These are phyloP conservation scores for Benitochromis conjunctus DNA, from an alignment of 2,113 vertebrate genomes.

Conservation along the genomic window DNA sequence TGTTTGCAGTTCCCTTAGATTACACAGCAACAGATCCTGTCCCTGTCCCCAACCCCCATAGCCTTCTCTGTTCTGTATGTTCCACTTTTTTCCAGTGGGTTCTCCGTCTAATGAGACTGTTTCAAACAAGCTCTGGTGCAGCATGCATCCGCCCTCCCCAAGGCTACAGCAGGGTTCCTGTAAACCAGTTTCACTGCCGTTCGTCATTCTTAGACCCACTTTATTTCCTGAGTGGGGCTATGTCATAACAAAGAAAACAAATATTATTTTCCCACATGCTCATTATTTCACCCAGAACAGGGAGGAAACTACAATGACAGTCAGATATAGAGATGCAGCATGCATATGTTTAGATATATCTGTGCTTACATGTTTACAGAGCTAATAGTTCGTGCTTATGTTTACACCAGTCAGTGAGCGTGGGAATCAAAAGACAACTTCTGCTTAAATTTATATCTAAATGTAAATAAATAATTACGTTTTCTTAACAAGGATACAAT, in stretches of 20 bases:
- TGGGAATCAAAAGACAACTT: background rate
- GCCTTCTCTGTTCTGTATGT: background rate
- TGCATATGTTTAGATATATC: background rate
- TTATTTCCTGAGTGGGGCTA: slow-evolving; percentile 26
- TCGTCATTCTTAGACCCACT: slow-evolving; percentile 4
- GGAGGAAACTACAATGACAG: background rate
- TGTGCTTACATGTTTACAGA: background rate
- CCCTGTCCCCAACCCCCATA: slow-evolving; percentile 28
- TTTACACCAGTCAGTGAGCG: background rate
- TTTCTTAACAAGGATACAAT: background rate
- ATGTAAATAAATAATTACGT: background rate
- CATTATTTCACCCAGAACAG: background rate
- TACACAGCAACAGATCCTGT: slow-evolving; percentile 37
- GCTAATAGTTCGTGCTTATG: background rate
- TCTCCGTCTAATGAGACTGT: slow-evolving; percentile 39
- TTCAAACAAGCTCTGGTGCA: slow-evolving; percentile 23
- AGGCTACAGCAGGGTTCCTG: background rate
- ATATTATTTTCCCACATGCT: slow-evolving; percentile 2
- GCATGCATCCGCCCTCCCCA: background rate
- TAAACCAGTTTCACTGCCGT: slow-evolving; percentile 27
- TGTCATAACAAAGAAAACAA: slow-evolving; percentile 22
- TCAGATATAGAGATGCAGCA: background rate
- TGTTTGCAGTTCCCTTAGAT: slow-evolving; percentile 44
- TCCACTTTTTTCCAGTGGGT: slow-evolving; percentile 41
- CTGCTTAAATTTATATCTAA: background rate